Base-by-base conservation (phyloP, 1,140 invertebrate species). In the Chironomus tepperi region DNA sequence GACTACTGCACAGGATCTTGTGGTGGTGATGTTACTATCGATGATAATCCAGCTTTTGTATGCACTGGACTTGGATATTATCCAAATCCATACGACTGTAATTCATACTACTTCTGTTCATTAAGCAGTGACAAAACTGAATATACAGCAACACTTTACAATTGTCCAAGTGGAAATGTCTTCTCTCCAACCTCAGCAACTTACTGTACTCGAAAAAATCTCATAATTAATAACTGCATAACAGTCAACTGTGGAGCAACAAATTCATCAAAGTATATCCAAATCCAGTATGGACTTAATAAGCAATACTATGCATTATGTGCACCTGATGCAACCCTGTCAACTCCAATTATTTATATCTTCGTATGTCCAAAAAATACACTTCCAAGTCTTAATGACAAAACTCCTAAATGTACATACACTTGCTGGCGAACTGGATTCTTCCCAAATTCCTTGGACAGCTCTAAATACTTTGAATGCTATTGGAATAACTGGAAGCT, bases 381-480 rank as follows among this genome's bases (percentile, higher is more conserved):
- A 19, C 6, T 21, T 19, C 16, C 65, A 18, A 70, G 19, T 70
- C 16, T 70, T 0, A 70, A 19, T 19, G 3, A 0, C 1, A 10
- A 18, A 21, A 5, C 65, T 8, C n/a, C 65, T 21, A 70, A 3
- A 7, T 70, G 65, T 19, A 1, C 6, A 7, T 70, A 19, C 7
- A 15, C 2, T 19, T 70, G 65, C 18, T 19, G 65, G 16, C 65
- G 65, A 10, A 6, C 19, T 10, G 65, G 65, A 3, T 21, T 70
- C 16, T 70, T 70, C 16, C n/a, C n/a, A 70, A 70, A 70, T 70
- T 18, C 65, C 1, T 12, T 70, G 1, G 65, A 70, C 5, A 21
- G 19, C 7, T 70, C 65, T 21, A 70, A 18, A 70, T 70, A 70
- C 18, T 70, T 19, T 70, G 65, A 70, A 7, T 70, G 65, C 65